A percentile compares a stretch with the other conserved stretches of the same genome.
These are phyloP conservation scores for Sebastes iracundus DNA, from an alignment of 2,797 vertebrate species.

Conservation along the genomic window DNA sequence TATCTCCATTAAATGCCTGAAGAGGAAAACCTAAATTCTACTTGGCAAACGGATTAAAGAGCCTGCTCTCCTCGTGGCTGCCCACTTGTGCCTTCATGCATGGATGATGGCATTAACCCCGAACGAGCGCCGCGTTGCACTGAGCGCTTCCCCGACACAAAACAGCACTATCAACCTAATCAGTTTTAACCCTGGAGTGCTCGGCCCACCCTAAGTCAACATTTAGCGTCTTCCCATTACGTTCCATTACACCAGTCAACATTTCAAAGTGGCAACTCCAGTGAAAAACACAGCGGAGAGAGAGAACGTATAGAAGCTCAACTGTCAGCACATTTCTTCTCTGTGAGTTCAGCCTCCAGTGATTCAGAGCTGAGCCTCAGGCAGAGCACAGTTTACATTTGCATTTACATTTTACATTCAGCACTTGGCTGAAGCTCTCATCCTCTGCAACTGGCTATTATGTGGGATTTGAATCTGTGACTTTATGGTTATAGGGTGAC, in stretches of 20 bases:
- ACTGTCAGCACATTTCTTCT: slow-evolving; percentile 28
- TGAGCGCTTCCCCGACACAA: slow-evolving; percentile 8
- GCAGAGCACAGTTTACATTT: slow-evolving; percentile 1
- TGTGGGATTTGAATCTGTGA: slow-evolving; percentile 27
- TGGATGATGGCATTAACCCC: slow-evolving; percentile 59
- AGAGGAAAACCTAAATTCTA: slow-evolving; percentile 67
- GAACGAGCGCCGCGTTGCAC: slow-evolving; percentile 27
- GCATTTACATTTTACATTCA: not conserved
- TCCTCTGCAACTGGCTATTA: slow-evolving; percentile 2
- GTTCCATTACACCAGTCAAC: slow-evolving; percentile 56
- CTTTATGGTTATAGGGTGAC: slow-evolving; percentile 21
- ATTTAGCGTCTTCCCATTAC: slow-evolving; percentile 58
- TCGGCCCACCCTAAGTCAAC: slow-evolving; percentile 56
- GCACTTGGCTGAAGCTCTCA: not conserved
- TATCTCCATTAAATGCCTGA: slow-evolving; percentile 71
- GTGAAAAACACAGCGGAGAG: not conserved
- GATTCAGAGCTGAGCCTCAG: not conserved
- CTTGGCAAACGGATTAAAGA: slow-evolving; percentile 70
- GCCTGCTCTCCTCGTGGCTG: slow-evolving; percentile 53
- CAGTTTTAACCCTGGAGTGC: slow-evolving; percentile 58
- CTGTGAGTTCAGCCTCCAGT: not conserved
- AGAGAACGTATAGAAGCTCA: not conserved
- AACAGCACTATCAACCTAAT: slow-evolving; percentile 59
- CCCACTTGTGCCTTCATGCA: slow-evolving; percentile 70
- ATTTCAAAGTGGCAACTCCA: slow-evolving; percentile 40